These are phyloP conservation scores for Hesperia comma DNA, from an alignment of 2,888 invertebrate genomes.

Conservation along the genomic window DNA sequence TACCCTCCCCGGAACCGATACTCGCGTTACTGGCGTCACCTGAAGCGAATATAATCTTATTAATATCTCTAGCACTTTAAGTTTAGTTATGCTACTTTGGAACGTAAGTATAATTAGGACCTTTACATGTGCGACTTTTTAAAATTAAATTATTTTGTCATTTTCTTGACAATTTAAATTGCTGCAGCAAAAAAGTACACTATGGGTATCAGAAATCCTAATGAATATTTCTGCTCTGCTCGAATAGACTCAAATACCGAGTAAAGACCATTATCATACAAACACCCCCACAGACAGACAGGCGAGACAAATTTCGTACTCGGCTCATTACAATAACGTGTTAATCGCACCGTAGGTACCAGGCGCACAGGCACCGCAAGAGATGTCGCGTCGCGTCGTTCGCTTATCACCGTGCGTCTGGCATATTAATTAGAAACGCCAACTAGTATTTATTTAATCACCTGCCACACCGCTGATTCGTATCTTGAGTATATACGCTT, in stretches of 20 bases:
- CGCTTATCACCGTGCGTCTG: slow-evolving; percentile 75
- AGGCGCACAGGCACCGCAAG: slow-evolving; percentile 64
- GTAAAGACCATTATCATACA: slow-evolving; percentile 19
- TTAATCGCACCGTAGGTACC: slow-evolving; percentile 61
- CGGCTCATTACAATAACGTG: slow-evolving; percentile 64
- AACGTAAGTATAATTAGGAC: no score
- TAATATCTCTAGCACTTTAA: slow-evolving; percentile 9
- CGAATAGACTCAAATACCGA: background rate
- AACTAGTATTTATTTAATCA: slow-evolving; percentile 81
- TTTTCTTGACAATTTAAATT: no score
- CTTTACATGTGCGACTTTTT: no score
- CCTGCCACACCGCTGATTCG: slow-evolving; percentile 72
- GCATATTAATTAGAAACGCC: slow-evolving; percentile 80
- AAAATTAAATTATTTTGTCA: no score
- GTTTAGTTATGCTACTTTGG: no score
- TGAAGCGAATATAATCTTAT: slow-evolving; percentile 64
- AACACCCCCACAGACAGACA: slow-evolving; percentile 44
- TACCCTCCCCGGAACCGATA: slow-evolving; percentile 99
- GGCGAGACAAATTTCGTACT: slow-evolving; percentile 59
- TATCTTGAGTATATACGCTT: slow-evolving; percentile 69
- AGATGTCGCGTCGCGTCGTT: slow-evolving; percentile 65
- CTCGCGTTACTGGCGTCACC: slow-evolving; percentile 99
- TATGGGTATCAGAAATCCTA: no score
- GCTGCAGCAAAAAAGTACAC: no score
- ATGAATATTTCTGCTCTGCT: no score